phyloP scores from a whole-genome alignment of 1,140 invertebrate species.

The Acyrthosiphon pisum region DNA sequence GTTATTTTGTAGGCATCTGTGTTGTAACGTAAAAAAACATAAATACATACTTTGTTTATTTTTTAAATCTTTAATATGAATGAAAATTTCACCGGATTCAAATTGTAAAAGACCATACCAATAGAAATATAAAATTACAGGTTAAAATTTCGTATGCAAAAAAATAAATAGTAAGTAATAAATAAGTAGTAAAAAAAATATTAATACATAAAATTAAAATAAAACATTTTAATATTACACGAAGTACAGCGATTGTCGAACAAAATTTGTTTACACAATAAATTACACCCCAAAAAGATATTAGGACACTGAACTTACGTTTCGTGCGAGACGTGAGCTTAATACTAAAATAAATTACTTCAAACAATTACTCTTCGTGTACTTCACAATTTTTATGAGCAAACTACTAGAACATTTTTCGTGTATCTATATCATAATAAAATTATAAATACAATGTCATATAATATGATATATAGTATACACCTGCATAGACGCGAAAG shows the following conservation, averaged over 20 bases:
- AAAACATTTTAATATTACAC: not conserved
- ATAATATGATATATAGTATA: not conserved
- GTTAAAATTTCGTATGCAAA: not conserved
- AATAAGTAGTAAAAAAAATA: not conserved
- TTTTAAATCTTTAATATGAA: not conserved
- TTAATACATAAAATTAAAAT: not conserved
- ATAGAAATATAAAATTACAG: not conserved
- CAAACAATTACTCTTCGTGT: not conserved
- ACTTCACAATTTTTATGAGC: not conserved
- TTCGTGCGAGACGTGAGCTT: not conserved
- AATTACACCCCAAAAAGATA: not conserved
- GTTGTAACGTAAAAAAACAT: not conserved
- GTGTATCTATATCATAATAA: not conserved
- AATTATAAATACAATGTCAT: not conserved
- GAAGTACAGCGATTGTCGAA: not conserved
- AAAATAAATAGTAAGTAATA: not conserved
- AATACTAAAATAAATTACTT: not conserved
- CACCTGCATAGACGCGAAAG: not conserved
- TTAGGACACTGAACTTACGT: not conserved
- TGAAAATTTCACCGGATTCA: not conserved
- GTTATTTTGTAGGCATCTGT: not conserved
- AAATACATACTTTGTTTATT: not conserved
- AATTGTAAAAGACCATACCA: not conserved
- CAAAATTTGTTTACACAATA: not conserved
- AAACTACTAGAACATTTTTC: not conserved